Base-by-base conservation (phyloP, 1,140 invertebrate genomes). In the Myzus persicae region DNA sequence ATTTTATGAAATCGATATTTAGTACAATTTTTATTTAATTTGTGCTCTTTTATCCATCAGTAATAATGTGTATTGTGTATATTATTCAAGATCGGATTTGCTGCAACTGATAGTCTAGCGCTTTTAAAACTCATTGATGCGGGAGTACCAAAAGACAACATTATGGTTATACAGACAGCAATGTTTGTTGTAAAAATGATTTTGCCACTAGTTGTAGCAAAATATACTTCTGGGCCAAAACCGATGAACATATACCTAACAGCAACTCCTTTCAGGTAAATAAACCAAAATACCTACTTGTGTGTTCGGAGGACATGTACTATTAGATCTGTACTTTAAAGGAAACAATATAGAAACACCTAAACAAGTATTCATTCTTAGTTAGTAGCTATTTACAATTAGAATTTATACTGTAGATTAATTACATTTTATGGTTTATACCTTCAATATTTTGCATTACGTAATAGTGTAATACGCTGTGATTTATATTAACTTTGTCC, bases 111-210 rank as follows among this genome's bases (percentile, higher is more conserved):
- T 96, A 97, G 98, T 54, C 98, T 99, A 0, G 36, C 99, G n/a
- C 97, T 97, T 48, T 96, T 99, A 90, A 99, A 99, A 95, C 95
- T 99, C 40, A 97, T 99, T 18, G 99, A 99, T 95, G 97, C 97
- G 87, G 99, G 99, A 42, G 97, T 99, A 87, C 98, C 98, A 1
- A 99, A 99, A 95, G 99, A 99, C 95, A 97, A 98, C 94, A 95
- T 99, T 88, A 99, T 99, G 0, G 95, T 99, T 67, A 96, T 99
- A 94, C 97, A 97, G 14, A 97, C 99, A 31, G 98, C 99, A 8
- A 96, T 99, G 94, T 97, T 99, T 82, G 99, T 99, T 20, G 95
- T 99, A 51, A 99, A 99, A 96, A 98, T 99, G 88, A 95, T 99
- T 48, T 96, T 99, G 94, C 99, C 99, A 31, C 95, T 99, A 89